These are phyloP conservation scores for Tragelaphus buxtoni DNA, from an alignment of 2,113 vertebrate species.

Conservation along the genomic window DNA sequence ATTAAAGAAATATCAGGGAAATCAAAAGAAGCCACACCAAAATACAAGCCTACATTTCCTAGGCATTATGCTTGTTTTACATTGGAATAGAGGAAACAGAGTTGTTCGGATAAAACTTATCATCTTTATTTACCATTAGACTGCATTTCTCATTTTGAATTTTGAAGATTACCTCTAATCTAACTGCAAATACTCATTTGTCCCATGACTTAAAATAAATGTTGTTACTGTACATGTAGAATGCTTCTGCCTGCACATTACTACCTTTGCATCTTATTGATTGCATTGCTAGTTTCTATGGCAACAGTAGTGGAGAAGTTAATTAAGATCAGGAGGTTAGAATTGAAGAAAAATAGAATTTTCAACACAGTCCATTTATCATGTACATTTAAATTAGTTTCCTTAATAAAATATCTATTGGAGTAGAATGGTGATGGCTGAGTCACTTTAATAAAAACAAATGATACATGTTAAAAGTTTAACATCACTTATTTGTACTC, in stretches of 20 bases:
- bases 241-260: constrained; percentile 32
- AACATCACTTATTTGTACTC: constrained; percentile 60
- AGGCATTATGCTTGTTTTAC: neutral
- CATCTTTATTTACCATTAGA: constrained; percentile 46
- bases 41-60: neutral
- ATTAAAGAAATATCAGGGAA: neutral
- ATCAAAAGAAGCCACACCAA: neutral
- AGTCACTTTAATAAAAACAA: constrained; percentile 75
- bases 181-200: constrained; percentile 66
- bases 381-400: constrained; percentile 76
- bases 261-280: constrained; percentile 72
- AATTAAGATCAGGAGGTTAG: constrained; percentile 81
- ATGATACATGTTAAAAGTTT: constrained; percentile 72
- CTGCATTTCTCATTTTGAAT: constrained; percentile 47
- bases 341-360: constrained; percentile 76
- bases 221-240: constrained; percentile 39
- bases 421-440: constrained; percentile 52
- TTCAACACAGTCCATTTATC: constrained; percentile 77
- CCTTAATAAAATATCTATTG: constrained; percentile 70
- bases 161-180: constrained; percentile 58
- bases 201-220: constrained; percentile 25
- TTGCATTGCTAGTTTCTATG: constrained; percentile 75
- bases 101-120: neutral
- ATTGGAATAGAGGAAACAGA: neutral
- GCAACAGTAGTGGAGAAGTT: constrained; percentile 75